These are phyloP conservation scores for Heliconius aoede DNA, from an alignment of 2,888 invertebrate species.

Conservation along the genomic window DNA sequence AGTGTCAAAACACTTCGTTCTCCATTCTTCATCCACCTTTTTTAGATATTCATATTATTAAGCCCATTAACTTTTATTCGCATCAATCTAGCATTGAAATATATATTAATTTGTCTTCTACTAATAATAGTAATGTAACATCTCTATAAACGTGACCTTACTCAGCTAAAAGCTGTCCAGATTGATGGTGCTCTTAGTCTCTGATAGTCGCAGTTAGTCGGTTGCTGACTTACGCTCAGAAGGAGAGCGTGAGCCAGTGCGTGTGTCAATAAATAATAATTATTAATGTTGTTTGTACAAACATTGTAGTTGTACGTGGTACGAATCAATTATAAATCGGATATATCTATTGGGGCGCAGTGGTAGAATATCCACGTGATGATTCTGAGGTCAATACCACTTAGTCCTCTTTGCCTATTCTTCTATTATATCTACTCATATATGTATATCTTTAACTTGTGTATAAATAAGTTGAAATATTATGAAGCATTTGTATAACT, in stretches of 20 bases:
- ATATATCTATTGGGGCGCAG: neutral
- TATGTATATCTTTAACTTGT: neutral
- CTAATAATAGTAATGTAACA: neutral
- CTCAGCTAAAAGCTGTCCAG: constrained; percentile 50
- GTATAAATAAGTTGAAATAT: constrained; percentile 33
- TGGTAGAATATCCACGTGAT: neutral
- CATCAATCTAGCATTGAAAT: neutral
- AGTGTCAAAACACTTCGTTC: neutral
- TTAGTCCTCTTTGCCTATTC: neutral
- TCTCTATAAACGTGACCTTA: constrained; percentile 30
- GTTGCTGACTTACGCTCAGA: constrained; percentile 41
- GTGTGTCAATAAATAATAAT: constrained; percentile 42
- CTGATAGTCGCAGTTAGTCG: constrained; percentile 40
- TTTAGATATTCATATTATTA: neutral
- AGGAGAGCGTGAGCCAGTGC: constrained; percentile 32
- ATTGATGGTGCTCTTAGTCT: constrained; percentile 50
- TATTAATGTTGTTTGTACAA: constrained; percentile 36
- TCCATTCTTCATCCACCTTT: neutral
- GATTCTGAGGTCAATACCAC: neutral
- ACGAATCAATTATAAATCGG: neutral
- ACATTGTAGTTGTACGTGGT: constrained; percentile 17
- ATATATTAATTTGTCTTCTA: neutral
- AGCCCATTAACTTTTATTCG: neutral
- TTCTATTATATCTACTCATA: neutral
- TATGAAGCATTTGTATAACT: constrained; percentile 36